Evolutionary conservation across 2,888 invertebrate species (phyloP).

Genomic region (Dysmachus trigonus): DNA sequence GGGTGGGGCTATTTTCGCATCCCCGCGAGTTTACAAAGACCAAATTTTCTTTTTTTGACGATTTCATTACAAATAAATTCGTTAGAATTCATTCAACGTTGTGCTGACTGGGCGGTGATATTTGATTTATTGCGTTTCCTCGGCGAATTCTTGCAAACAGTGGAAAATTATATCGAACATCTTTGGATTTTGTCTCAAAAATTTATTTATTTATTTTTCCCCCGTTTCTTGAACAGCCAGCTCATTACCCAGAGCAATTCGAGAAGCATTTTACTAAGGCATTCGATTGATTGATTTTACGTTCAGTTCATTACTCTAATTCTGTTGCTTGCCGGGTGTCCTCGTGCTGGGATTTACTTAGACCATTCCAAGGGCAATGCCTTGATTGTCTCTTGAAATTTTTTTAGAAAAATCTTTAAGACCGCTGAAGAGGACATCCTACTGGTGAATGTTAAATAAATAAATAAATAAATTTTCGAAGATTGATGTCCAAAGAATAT

Average conservation of each 20-base stretch:
- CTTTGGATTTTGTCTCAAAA: background rate
- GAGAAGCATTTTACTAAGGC: background rate
- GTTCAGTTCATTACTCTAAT: background rate
- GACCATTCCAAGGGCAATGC: background rate
- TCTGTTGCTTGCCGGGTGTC: background rate
- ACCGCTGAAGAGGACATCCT: background rate
- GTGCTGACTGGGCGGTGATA: background rate
- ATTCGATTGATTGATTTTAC: background rate
- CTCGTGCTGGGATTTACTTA: background rate
- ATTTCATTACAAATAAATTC: slow-evolving; percentile 25
- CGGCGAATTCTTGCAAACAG: background rate
- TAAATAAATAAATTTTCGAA: no score
- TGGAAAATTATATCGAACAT: background rate
- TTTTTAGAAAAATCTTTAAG: background rate
- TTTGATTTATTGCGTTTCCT: background rate
- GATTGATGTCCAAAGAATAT: no score
- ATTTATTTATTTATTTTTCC: no score
- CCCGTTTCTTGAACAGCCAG: background rate
- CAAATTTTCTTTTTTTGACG: background rate
- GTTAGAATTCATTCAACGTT: slow-evolving; percentile 10
- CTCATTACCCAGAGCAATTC: background rate
- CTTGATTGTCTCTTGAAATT: background rate
- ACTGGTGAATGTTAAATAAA: no score
- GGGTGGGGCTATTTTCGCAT: background rate
- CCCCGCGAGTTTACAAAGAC: background rate